Evolutionary conservation across 2,113 vertebrate genomes (phyloP), one percentile per base, ranked within the genome.

Genomic region (Typhlomys cinereus): DNA sequence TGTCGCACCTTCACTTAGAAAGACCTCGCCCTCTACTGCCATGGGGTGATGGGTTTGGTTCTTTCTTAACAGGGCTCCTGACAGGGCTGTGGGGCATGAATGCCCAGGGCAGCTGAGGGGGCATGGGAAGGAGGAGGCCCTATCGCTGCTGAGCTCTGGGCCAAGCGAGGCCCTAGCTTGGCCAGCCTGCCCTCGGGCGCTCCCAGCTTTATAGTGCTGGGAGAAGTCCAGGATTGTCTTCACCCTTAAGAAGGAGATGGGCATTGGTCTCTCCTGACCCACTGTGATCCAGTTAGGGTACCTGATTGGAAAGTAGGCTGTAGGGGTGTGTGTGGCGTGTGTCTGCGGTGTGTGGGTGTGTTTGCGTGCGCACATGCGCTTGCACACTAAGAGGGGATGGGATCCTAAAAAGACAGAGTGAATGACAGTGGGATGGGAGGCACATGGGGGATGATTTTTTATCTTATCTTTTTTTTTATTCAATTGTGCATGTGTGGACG

Each of bases 11-110:
- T 44, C 20, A 27, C 36, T 44, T 52, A 31, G 44, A 64, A 11
- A n/a, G 39, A 25, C n/a, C 20, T 10, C 20, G 46, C 27, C n/a
- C 31, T 59, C 0, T 0, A 48, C 79, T 62, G 41, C 13, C 29
- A 0, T 31, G 20, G 64, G 54, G 7, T 46, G 2, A 0, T 20
- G 27, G 27, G 34, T 48, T 41, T 87, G 50, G 4, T 11, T 2
- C 31, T 25, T 18, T 70, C 31, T n/a, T 13, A 46, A 59, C 25
- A 34, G 75, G 57, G 23, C 34, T 61, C 34, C 71, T 29, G 0
- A 50, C 10, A 36, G 46, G 34, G 9, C n/a, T 23, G 2, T 23
- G 31, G 70, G 59, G 50, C 46, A 20, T n/a, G 29, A 44, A 18
- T 17, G 29, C 21, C 29, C 46, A 7, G 20, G 41, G 7, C 39